phyloP scores from a whole-genome alignment of 2,888 invertebrate species.

The Neoscelio sp. region DNA sequence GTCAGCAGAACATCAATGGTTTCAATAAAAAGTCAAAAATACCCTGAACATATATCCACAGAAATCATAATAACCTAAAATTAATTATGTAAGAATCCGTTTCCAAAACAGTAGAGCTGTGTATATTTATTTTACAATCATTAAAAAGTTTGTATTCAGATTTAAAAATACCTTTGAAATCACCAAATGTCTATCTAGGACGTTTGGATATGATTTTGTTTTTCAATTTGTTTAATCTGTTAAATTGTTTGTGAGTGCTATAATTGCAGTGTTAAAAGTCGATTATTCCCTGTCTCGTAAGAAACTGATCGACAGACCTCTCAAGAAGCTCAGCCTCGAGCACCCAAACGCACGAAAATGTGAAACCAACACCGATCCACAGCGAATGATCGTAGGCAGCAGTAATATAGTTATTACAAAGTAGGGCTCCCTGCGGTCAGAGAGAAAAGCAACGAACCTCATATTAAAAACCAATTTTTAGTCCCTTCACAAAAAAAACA shows the following conservation, averaged over 20 bases:
- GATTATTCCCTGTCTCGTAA: slow-evolving; percentile 60
- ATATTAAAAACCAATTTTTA: slow-evolving; percentile 83
- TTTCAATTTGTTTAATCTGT: slow-evolving; percentile 37
- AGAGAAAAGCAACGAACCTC: slow-evolving; percentile 81
- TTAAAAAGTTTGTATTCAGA: too few species aligned
- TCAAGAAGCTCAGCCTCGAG: slow-evolving; percentile 53
- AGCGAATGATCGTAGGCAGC: slow-evolving; percentile 77
- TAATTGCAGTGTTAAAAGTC: slow-evolving; percentile 51
- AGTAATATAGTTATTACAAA: slow-evolving; percentile 83
- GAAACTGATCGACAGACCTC: slow-evolving; percentile 58
- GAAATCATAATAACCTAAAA: too few species aligned
- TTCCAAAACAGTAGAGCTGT: too few species aligned
- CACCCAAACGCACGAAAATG: slow-evolving; percentile 38
- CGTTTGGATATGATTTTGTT: too few species aligned
- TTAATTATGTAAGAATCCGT: too few species aligned
- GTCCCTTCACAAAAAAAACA: slow-evolving; percentile 81
- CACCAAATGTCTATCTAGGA: too few species aligned
- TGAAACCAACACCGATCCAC: slow-evolving; percentile 33
- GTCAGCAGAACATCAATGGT: too few species aligned
- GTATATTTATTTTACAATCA: too few species aligned
- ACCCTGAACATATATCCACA: too few species aligned
- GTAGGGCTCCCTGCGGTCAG: slow-evolving; percentile 75
- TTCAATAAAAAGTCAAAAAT: too few species aligned
- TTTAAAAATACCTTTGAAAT: neutral
- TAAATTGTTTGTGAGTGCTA: slow-evolving; percentile 47